These are phyloP conservation scores for Plusia festucae DNA, from an alignment of 2,888 invertebrate genomes.

Conservation along the genomic window DNA sequence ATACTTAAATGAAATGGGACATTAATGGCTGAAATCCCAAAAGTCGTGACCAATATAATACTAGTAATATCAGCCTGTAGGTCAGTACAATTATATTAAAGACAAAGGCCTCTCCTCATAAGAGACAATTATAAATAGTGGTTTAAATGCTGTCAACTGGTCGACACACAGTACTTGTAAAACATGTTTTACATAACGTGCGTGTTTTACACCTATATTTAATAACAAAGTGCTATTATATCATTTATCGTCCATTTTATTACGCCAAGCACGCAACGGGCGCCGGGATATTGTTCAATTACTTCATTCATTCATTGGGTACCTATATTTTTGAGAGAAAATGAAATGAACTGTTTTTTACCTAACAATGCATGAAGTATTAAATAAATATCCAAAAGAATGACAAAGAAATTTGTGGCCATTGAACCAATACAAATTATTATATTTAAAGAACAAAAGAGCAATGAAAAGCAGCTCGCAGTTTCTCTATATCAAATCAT, in stretches of 20 bases:
- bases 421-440: too few relatives aligned
- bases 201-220: constrained; percentile 30
- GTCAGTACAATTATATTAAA: neutral
- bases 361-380: too few relatives aligned
- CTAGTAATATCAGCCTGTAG: neutral
- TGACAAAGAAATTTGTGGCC: too few relatives aligned
- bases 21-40: too few relatives aligned
- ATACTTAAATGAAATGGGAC: too few relatives aligned
- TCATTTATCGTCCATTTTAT: constrained; percentile 35
- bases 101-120: neutral
- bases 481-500: too few relatives aligned
- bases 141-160: neutral
- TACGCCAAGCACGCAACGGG: constrained; percentile 27
- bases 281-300: constrained; percentile 23
- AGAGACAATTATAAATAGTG: neutral
- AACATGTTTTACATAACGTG: constrained; percentile 36
- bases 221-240: constrained; percentile 31
- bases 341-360: too few relatives aligned
- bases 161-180: constrained; percentile 7
- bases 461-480: neutral
- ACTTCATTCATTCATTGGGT: constrained; percentile 33
- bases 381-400: too few relatives aligned
- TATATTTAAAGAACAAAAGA: neutral
- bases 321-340: neutral
- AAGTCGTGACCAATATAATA: neutral